Conservation (phyloP, 2,888 invertebrate genomes). For the Xylota sylvarum region DNA sequence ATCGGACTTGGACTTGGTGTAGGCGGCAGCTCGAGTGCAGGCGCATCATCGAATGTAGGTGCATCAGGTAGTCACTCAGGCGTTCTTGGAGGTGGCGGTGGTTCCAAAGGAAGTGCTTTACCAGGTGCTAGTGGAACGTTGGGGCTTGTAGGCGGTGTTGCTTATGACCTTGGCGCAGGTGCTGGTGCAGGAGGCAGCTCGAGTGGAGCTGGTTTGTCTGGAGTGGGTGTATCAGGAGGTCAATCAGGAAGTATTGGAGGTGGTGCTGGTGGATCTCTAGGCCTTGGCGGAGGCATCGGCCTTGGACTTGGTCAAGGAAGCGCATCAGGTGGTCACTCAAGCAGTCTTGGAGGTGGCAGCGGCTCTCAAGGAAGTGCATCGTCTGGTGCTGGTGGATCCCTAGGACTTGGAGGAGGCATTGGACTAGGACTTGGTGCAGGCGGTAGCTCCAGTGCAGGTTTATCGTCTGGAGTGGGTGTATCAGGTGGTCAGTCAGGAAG, state of each 20-base stretch:
- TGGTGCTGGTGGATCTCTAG: too few relatives aligned
- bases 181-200: constrained; percentile 2
- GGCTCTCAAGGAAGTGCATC: background rate
- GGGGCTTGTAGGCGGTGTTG: constrained; percentile 20
- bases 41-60: constrained; percentile 11
- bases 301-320: too few relatives aligned
- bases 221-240: background rate
- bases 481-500: background rate
- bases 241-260: background rate
- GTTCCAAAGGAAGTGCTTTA: background rate
- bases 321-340: background rate
- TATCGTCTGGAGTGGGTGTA: background rate
- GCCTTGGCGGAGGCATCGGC: too few relatives aligned
- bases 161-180: constrained; percentile 11
- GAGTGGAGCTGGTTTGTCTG: constrained; percentile 4
- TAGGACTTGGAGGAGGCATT: constrained; percentile 3
- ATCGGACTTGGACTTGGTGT: background rate
- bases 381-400: constrained; percentile 12
- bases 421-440: constrained; percentile 19
- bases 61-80: background rate
- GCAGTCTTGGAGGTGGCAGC: background rate
- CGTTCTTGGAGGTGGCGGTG: background rate
- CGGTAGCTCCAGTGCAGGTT: constrained; percentile 3
- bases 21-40: background rate
- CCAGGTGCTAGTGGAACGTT: constrained; percentile 12